A percentile compares a stretch with the other conserved stretches of the same genome.
phyloP scores from a whole-genome alignment of 2,888 invertebrate species.

The Sphaeridia pumilis region DNA sequence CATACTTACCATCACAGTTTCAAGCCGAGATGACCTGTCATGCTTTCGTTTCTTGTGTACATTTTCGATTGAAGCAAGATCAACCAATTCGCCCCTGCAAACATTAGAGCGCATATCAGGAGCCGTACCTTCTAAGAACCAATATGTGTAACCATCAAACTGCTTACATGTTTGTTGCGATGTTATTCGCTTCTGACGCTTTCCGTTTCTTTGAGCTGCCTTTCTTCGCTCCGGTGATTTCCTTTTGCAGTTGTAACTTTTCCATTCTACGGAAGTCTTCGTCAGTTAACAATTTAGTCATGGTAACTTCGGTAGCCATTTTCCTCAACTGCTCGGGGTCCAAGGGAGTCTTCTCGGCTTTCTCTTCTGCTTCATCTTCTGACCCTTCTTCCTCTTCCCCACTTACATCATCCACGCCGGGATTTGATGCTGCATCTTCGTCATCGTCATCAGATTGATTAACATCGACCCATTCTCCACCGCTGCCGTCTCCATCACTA shows the following conservation, averaged over 20 bases:
- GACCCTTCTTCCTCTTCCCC: constrained; percentile 35
- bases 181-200: constrained; percentile 38
- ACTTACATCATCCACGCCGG: too few relatives aligned
- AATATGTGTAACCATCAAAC: too few relatives aligned
- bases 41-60: constrained; percentile 84
- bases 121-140: too few relatives aligned
- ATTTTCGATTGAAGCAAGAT: constrained; percentile 80
- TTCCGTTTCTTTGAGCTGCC: constrained; percentile 43
- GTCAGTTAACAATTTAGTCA: constrained; percentile 65
- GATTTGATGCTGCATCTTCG: too few relatives aligned
- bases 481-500: too few relatives aligned
- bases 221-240: constrained; percentile 48
- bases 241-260: constrained; percentile 64
- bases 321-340: constrained; percentile 41
- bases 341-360: constrained; percentile 30
- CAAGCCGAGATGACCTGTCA: constrained; percentile 72
- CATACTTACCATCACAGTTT: constrained; percentile 55
- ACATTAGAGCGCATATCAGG: too few relatives aligned
- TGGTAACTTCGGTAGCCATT: constrained; percentile 44
- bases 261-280: constrained; percentile 87
- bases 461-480: constrained; percentile 47
- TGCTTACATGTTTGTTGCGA: constrained; percentile 23
- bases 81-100: constrained; percentile 59
- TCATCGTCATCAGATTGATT: constrained; percentile 39
- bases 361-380: constrained; percentile 33